Evolutionary conservation across 2,797 vertebrate species (phyloP).

Genomic region (Tenualosa ilisha): DNA sequence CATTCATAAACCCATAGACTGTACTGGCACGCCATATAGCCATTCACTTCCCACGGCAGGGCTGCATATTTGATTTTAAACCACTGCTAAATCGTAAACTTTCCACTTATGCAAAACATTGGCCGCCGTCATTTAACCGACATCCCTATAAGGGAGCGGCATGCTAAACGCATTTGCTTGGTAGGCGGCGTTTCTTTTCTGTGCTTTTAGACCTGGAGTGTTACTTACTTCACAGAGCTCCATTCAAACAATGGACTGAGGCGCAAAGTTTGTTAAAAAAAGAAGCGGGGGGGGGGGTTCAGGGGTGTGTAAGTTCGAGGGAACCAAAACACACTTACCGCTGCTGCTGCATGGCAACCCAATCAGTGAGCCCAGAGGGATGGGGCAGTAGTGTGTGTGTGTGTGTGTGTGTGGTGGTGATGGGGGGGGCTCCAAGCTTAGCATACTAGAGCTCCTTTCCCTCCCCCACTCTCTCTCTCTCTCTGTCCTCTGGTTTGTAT

Average conservation of each 20-base stretch:
- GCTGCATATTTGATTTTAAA: conserved; percentile 26
- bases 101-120: conserved; percentile 34
- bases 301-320: neutral
- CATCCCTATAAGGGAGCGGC: conserved; percentile 22
- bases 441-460: conserved; percentile 5
- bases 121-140: conserved; percentile 15
- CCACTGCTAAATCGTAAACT: conserved; percentile 30
- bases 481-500: conserved; percentile 62
- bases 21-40: neutral
- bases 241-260: neutral
- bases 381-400: neutral
- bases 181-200: conserved; percentile 36
- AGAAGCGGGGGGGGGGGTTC: neutral
- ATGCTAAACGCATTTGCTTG: conserved; percentile 40
- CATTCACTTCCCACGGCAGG: neutral
- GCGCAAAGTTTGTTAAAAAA: neutral
- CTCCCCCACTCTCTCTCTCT: conserved; percentile 27
- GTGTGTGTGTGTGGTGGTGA: neutral
- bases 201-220: neutral
- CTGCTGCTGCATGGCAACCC: conserved; percentile 36
- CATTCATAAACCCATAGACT: neutral
- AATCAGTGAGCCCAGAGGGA: conserved; percentile 42
- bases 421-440: conserved; percentile 38
- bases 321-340: neutral
- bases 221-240: neutral